Conservation (phyloP, 2,888 invertebrate genomes). For the Pardosa pseudoannulata region DNA sequence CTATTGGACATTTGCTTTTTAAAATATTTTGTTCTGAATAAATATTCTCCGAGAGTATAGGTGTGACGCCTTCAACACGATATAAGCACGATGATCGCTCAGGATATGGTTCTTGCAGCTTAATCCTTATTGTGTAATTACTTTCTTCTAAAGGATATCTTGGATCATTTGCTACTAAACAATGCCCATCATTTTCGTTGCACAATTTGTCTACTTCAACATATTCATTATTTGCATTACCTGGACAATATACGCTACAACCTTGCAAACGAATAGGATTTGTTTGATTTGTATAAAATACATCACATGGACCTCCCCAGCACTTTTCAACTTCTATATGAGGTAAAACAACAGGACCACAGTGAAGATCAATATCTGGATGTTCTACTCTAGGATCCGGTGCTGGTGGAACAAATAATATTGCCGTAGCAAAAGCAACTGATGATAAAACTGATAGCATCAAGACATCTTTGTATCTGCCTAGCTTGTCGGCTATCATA, state of each 20-base stretch:
- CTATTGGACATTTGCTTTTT: slow-evolving; percentile 35
- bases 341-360: slow-evolving; percentile 56
- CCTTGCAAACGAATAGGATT: slow-evolving; percentile 55
- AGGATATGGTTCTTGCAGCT: slow-evolving; percentile 41
- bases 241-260: slow-evolving; percentile 60
- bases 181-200: slow-evolving; percentile 21
- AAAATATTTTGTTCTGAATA: slow-evolving; percentile 21
- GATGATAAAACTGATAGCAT: slow-evolving; percentile 87
- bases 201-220: slow-evolving; percentile 23
- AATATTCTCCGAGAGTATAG: neutral
- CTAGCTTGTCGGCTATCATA: slow-evolving; percentile 87
- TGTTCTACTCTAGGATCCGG: slow-evolving; percentile 51
- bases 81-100: slow-evolving; percentile 58
- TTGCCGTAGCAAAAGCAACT: slow-evolving; percentile 87
- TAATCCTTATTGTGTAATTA: slow-evolving; percentile 54
- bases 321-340: slow-evolving; percentile 67
- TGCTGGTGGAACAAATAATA: slow-evolving; percentile 80
- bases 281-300: slow-evolving; percentile 50
- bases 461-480: slow-evolving; percentile 89
- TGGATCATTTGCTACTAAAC: slow-evolving; percentile 35
- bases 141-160: slow-evolving; percentile 40
- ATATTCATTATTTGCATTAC: slow-evolving; percentile 28
- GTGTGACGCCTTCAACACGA: slow-evolving; percentile 41
- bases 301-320: slow-evolving; percentile 64
- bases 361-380: slow-evolving; percentile 53